A percentile compares a stretch with the other conserved stretches of the same genome.
Conservation (phyloP, 2,888 invertebrate genomes). For the Ichneumon xanthorius region DNA sequence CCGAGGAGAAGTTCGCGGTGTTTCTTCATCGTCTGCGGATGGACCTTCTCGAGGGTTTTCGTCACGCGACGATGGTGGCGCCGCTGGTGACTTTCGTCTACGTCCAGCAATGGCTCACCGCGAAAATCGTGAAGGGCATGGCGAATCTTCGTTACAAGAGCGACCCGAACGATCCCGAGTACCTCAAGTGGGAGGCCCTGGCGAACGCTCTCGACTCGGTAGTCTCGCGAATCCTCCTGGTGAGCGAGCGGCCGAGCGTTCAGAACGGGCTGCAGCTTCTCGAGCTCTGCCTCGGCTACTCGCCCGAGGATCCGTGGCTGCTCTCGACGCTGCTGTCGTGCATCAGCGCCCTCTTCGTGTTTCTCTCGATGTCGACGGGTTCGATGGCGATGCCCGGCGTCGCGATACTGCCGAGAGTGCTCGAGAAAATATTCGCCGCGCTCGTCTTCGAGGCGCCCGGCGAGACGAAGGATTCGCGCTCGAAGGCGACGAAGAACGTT, state of each 20-base stretch:
- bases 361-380: constrained; percentile 94
- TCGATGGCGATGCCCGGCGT: constrained; percentile 90
- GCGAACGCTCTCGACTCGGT: constrained; percentile 93
- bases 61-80: constrained; percentile 92
- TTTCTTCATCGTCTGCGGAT: constrained; percentile 93
- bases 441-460: constrained; percentile 90
- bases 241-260: constrained; percentile 91
- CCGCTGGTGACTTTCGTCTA: constrained; percentile 94
- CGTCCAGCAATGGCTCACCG: constrained; percentile 93
- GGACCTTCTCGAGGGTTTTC: constrained; percentile 93
- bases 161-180: constrained; percentile 88
- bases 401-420: constrained; percentile 90
- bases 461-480: constrained; percentile 88
- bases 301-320: constrained; percentile 92
- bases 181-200: constrained; percentile 94
- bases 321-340: constrained; percentile 95
- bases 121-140: constrained; percentile 89
- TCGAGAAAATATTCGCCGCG: constrained; percentile 95
- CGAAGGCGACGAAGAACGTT: constrained; percentile 93
- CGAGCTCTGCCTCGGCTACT: constrained; percentile 91
- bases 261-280: constrained; percentile 91
- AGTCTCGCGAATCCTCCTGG: constrained; percentile 91
- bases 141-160: constrained; percentile 81
- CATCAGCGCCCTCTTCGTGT: constrained; percentile 96
- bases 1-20: constrained; percentile 95